phyloP scores from a whole-genome alignment of 2,113 vertebrate genomes.

The Tychaedon coryphoeus region DNA sequence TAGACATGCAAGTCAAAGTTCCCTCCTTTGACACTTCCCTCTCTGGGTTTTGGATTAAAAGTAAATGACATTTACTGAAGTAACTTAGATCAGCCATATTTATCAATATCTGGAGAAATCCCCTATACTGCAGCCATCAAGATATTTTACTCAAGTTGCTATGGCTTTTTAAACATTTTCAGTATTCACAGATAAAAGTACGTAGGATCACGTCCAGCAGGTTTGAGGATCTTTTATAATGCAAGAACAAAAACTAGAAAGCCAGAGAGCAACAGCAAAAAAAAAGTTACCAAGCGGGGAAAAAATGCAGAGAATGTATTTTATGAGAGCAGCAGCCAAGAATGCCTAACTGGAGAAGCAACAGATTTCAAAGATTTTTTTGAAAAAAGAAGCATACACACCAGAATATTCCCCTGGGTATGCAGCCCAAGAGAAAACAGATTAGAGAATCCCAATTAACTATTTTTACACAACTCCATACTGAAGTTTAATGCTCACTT shows the following conservation, averaged over 20 bases:
- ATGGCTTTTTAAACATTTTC: neutral
- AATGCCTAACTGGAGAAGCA: conserved; percentile 59
- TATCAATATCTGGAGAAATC: neutral
- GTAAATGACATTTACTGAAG: neutral
- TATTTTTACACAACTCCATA: conserved; percentile 38
- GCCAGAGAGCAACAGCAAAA: conserved; percentile 34
- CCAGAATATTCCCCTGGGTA: conserved; percentile 93
- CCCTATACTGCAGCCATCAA: neutral
- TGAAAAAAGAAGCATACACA: conserved; percentile 83
- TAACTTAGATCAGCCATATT: neutral
- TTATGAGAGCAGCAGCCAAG: conserved; percentile 70
- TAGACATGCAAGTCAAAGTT: neutral
- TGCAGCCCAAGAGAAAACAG: conserved; percentile 86
- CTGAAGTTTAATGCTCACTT: conserved; percentile 21
- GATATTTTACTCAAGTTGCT: neutral
- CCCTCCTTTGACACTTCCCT: neutral
- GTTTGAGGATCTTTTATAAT: neutral
- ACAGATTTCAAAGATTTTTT: conserved; percentile 28
- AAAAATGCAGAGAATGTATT: conserved; percentile 62
- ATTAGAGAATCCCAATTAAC: conserved; percentile 84
- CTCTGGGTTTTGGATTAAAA: neutral
- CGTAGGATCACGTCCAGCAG: neutral
- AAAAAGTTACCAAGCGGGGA: conserved; percentile 31
- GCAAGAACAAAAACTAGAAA: conserved; percentile 40
- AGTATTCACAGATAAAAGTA: neutral